Conservation (phyloP, 2,797 vertebrate species). For the Parauchenoglanis ngamensis region DNA sequence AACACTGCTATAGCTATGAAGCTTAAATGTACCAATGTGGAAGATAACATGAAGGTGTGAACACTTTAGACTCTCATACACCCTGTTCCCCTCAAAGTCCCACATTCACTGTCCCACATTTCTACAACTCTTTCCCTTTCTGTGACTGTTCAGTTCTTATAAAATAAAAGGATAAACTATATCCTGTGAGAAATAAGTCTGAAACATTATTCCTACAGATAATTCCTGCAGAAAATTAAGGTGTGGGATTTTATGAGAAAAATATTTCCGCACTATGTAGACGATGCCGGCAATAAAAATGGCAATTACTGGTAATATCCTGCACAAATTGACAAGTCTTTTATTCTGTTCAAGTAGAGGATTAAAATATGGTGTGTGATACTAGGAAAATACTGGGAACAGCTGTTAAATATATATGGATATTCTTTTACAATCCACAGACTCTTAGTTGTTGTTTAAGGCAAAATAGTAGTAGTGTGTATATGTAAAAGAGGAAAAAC, state of each 20-base stretch:
- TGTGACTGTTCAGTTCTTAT: constrained; percentile 8
- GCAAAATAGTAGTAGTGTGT: neutral
- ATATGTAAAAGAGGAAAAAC: neutral
- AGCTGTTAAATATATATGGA: neutral
- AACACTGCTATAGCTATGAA: neutral
- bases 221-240: neutral
- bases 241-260: neutral
- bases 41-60: neutral
- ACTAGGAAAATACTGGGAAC: neutral
- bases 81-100: constrained; percentile 14
- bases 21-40: neutral
- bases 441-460: neutral
- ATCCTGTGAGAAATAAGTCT: neutral
- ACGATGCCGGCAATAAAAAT: neutral
- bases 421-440: neutral
- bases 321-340: neutral
- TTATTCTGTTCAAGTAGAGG: neutral
- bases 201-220: neutral
- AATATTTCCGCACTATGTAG: neutral
- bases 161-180: neutral
- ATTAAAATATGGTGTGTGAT: neutral
- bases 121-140: neutral
- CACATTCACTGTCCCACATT: constrained; percentile 31
- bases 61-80: neutral
- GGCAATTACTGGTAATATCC: neutral